Conservation (phyloP, 2,797 vertebrate species). For the Lithobates pipiens region DNA sequence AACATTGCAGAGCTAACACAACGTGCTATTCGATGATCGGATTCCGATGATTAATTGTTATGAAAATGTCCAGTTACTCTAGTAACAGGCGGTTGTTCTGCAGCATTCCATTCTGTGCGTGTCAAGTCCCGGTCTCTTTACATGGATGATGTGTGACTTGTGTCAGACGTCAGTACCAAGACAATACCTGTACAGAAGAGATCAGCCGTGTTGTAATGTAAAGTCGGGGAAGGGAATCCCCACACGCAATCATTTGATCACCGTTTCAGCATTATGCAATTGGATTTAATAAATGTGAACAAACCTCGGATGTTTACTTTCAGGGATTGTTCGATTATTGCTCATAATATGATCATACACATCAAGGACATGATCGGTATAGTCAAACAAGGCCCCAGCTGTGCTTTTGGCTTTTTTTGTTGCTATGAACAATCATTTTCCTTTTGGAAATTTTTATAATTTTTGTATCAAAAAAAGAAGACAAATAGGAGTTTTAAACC, state of each 20-base stretch:
- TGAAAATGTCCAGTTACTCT: neutral
- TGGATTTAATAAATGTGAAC: neutral
- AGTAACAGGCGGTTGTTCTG: slow-evolving; percentile 26
- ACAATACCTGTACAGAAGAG: neutral
- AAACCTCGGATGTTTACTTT: neutral
- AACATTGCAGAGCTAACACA: neutral
- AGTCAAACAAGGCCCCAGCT: no score
- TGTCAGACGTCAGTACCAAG: neutral
- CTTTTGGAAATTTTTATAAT: no score
- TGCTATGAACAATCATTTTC: no score
- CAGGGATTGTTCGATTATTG: neutral
- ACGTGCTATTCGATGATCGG: neutral
- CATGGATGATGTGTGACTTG: neutral
- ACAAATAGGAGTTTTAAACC: no score
- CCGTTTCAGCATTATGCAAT: slow-evolving; percentile 1
- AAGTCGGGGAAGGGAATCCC: slow-evolving; percentile 26
- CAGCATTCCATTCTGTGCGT: slow-evolving; percentile 4
- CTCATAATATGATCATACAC: no score
- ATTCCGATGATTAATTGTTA: slow-evolving; percentile 9
- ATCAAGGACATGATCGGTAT: no score
- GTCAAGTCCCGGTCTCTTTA: neutral
- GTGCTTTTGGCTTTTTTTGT: no score
- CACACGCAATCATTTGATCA: neutral
- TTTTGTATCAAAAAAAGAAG: no score
- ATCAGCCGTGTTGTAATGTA: slow-evolving; percentile 8